A percentile compares a stretch with the other conserved stretches of the same genome.
Evolutionary conservation across 2,113 vertebrate genomes (phyloP).

Genomic region (Anguilla japonica): DNA sequence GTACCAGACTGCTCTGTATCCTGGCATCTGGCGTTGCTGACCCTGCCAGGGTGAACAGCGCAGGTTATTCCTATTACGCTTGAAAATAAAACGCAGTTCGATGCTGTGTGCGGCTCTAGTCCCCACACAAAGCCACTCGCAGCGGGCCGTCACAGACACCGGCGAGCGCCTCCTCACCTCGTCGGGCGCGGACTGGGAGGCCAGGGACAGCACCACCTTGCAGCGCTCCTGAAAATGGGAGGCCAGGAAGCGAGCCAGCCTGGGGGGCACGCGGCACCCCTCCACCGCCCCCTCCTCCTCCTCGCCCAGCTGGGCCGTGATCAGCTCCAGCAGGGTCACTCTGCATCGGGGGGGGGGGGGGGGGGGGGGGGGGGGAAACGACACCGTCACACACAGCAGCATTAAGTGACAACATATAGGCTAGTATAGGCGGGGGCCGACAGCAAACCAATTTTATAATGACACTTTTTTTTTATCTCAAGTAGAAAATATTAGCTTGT

Average conservation of each 20-base stretch:
- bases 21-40: neutral
- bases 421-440: no score
- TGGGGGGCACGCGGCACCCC: constrained; percentile 58
- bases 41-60: neutral
- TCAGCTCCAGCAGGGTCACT: constrained; percentile 79
- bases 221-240: constrained; percentile 75
- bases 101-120: no score
- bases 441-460: no score
- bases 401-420: no score
- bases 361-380: no score
- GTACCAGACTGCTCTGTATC: constrained; percentile 8
- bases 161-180: constrained; percentile 70
- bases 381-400: neutral
- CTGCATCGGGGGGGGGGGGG: constrained; percentile 54
- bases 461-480: no score
- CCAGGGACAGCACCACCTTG: constrained; percentile 73
- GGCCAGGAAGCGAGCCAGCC: constrained; percentile 74
- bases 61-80: no score
- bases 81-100: no score
- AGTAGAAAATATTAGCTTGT: no score
- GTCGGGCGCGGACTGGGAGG: constrained; percentile 55
- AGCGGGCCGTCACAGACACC: no score
- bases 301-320: constrained; percentile 73
- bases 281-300: constrained; percentile 53
- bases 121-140: no score